Percentiles rank a stretch among this genome's conserved stretches.
Conservation (phyloP, 2,113 vertebrate genomes). For the Malurus melanocephalus region DNA sequence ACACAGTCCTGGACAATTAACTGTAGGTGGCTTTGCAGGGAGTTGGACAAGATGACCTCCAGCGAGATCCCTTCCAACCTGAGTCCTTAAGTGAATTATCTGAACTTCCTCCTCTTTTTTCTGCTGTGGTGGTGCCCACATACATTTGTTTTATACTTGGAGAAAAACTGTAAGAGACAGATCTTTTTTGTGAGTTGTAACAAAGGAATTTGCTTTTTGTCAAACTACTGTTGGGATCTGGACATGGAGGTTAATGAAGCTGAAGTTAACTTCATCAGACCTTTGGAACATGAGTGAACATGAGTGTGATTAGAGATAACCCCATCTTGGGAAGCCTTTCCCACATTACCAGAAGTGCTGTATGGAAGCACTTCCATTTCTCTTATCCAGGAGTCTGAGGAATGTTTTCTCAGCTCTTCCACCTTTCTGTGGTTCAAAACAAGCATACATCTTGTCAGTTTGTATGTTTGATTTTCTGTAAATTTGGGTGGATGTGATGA, state of each 20-base stretch:
- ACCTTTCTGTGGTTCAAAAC: background rate
- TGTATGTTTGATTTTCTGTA: background rate
- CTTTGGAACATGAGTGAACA: background rate
- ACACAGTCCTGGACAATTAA: background rate
- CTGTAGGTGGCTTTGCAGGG: background rate
- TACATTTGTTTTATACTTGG: background rate
- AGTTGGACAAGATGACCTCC: background rate
- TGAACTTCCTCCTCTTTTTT: background rate
- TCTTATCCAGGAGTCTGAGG: background rate
- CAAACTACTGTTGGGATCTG: background rate
- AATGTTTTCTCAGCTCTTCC: background rate
- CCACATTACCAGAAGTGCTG: background rate
- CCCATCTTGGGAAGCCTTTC: background rate
- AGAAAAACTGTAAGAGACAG: background rate
- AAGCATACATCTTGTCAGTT: background rate
- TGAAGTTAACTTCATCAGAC: background rate
- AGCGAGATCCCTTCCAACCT: background rate
- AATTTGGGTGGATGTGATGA: background rate
- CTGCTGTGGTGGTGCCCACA: background rate
- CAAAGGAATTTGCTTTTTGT: background rate
- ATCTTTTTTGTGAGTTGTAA: background rate
- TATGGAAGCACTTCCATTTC: background rate
- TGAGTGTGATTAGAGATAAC: background rate
- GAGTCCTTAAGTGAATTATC: background rate
- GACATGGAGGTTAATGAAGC: background rate